A percentile compares a stretch with the other conserved stretches of the same genome.
These are phyloP conservation scores for Sminthurinus aureus DNA, from an alignment of 2,888 invertebrate genomes.

Conservation along the genomic window DNA sequence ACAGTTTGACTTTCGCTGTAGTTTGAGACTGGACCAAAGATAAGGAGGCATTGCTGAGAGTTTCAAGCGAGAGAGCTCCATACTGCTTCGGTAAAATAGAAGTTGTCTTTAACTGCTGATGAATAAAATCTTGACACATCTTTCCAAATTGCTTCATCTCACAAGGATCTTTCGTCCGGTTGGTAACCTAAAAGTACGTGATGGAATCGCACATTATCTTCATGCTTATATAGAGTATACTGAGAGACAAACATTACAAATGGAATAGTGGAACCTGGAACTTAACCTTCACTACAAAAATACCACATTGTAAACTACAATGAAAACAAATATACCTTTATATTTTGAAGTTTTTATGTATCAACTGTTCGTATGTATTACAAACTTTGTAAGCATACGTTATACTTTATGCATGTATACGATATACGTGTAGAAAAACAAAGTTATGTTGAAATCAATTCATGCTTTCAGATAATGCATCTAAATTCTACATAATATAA, in stretches of 20 bases:
- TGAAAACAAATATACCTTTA: too few relatives aligned
- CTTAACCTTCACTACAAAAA: background rate
- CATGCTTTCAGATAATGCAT: too few relatives aligned
- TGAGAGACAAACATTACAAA: background rate
- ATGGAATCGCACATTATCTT: conserved; percentile 31
- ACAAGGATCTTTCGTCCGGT: conserved; percentile 36
- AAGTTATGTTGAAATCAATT: too few relatives aligned
- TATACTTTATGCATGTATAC: too few relatives aligned
- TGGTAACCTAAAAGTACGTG: conserved; percentile 37
- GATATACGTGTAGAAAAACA: too few relatives aligned
- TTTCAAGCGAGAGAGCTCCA: conserved; percentile 72
- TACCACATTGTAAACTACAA: background rate
- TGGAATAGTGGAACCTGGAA: background rate
- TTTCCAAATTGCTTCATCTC: conserved; percentile 54
- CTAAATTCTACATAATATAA: background rate
- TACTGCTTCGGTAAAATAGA: conserved; percentile 50
- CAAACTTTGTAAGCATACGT: too few relatives aligned
- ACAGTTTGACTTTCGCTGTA: conserved; percentile 56
- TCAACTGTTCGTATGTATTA: too few relatives aligned
- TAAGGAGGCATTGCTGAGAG: conserved; percentile 60
- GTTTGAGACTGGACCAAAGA: conserved; percentile 53
- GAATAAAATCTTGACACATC: conserved; percentile 51
- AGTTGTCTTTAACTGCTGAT: conserved; percentile 46
- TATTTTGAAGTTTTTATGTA: too few relatives aligned
- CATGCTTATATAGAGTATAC: background rate